Evolutionary conservation across 2,797 vertebrate species (phyloP).

Genomic region (Nasua narica): DNA sequence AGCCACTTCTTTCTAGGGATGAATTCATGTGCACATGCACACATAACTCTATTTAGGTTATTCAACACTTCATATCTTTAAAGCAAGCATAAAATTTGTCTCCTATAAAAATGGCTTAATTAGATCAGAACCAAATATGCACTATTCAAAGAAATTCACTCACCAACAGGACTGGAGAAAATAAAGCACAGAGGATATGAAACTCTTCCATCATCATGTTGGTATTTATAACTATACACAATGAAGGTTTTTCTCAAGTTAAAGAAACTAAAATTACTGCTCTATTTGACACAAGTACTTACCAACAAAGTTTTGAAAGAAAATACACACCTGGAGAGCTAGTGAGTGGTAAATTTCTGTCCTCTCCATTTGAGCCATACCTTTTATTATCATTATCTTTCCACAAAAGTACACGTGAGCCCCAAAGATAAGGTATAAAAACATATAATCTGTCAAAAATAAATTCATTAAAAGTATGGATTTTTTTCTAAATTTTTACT

Average conservation of each 20-base stretch:
- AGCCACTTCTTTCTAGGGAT: not conserved
- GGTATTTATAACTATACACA: slow-evolving; percentile 98
- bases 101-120: not conserved
- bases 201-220: slow-evolving; percentile 95
- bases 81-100: not conserved
- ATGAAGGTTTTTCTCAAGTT: slow-evolving; percentile 92
- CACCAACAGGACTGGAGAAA: slow-evolving; percentile 95
- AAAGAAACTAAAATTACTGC: slow-evolving; percentile 84
- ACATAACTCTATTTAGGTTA: not conserved
- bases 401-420: slow-evolving; percentile 14
- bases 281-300: not conserved
- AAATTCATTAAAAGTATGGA: not conserved
- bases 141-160: slow-evolving; percentile 74
- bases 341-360: not conserved
- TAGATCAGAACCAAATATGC: not conserved
- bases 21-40: not conserved
- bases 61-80: not conserved
- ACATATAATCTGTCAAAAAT: not conserved
- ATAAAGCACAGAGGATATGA: slow-evolving; percentile 98
- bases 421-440: not conserved
- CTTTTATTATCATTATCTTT: not conserved
- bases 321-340: not conserved
- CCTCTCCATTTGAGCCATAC: not conserved
- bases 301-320: not conserved
- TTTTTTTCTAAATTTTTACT: slow-evolving; percentile 2